Percentiles rank a stretch among this genome's conserved stretches.
These are phyloP conservation scores for Orestias chungarensis DNA, from an alignment of 2,797 vertebrate genomes.

Conservation along the genomic window DNA sequence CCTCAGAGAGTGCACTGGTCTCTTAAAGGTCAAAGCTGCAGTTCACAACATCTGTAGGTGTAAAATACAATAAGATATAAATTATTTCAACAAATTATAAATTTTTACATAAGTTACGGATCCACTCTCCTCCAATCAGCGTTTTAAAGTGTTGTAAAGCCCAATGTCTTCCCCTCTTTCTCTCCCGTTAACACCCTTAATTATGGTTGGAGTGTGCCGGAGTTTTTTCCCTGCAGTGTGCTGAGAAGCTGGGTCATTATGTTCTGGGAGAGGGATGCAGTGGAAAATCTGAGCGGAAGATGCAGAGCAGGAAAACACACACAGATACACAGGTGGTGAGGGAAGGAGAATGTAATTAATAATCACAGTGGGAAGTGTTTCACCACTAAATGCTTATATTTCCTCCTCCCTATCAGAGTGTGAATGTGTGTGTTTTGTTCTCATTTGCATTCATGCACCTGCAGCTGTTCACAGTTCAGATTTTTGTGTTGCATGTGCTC, in stretches of 20 bases:
- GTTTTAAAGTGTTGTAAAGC: slow-evolving; percentile 3
- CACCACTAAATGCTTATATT: slow-evolving; percentile 38
- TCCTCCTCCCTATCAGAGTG: slow-evolving; percentile 15
- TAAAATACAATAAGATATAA: too few species aligned
- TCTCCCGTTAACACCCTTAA: slow-evolving; percentile 36
- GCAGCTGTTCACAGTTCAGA: slow-evolving; percentile 1
- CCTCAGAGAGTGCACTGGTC: too few species aligned
- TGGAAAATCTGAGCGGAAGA: slow-evolving; percentile 1
- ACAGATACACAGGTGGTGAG: slow-evolving; percentile 33
- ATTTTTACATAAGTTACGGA: too few species aligned
- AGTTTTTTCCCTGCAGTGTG: slow-evolving; percentile 25
- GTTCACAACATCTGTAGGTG: too few species aligned
- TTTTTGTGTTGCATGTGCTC: neutral
- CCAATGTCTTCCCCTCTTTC: slow-evolving; percentile 11
- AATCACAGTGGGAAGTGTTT: slow-evolving; percentile 58
- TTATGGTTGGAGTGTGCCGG: slow-evolving; percentile 31
- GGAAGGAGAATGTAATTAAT: slow-evolving; percentile 57
- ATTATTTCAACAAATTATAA: too few species aligned
- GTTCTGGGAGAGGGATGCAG: neutral
- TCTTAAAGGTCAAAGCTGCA: too few species aligned
- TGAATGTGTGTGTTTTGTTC: neutral
- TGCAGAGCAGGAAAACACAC: neutral
- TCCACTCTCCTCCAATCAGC: neutral
- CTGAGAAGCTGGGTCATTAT: slow-evolving; percentile 35
- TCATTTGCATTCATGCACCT: neutral